These are phyloP conservation scores for Sialia sialis DNA, from an alignment of 2,113 vertebrate species.

Conservation along the genomic window DNA sequence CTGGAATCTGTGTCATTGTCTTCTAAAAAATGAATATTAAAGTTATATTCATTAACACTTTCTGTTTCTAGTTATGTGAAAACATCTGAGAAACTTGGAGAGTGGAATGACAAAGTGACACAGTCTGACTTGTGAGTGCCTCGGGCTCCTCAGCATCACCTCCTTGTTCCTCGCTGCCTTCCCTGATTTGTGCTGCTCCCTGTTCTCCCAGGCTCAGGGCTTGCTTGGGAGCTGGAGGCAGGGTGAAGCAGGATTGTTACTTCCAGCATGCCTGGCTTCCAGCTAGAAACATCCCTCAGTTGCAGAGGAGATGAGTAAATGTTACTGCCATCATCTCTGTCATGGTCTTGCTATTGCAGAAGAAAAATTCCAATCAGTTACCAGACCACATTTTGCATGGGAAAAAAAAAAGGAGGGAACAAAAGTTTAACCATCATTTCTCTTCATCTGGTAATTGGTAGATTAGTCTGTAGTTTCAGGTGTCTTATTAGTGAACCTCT, in stretches of 20 bases:
- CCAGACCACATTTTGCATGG: background rate
- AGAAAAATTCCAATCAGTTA: conserved; percentile 42
- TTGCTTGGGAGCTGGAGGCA: background rate
- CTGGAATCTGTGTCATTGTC: background rate
- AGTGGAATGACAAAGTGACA: conserved; percentile 87
- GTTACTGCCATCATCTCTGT: background rate
- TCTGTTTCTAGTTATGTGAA: conserved; percentile 87
- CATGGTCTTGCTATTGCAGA: background rate
- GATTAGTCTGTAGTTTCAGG: background rate
- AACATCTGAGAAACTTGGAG: conserved; percentile 84
- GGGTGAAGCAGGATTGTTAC: background rate
- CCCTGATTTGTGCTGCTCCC: background rate
- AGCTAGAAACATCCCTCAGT: background rate
- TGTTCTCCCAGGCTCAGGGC: background rate
- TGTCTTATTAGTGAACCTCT: background rate
- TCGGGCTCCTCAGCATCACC: background rate
- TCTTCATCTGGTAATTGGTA: background rate
- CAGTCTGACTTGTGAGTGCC: conserved; percentile 86
- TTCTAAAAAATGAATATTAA: conserved; percentile 12
- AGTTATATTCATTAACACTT: conserved; percentile 65
- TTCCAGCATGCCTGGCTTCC: background rate
- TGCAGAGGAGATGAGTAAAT: background rate
- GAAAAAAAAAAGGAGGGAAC: background rate
- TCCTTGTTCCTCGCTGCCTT: background rate
- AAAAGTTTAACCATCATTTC: background rate